Evolutionary conservation across 2,113 vertebrate genomes (phyloP).

Genomic region (Callospermophilus lateralis): DNA sequence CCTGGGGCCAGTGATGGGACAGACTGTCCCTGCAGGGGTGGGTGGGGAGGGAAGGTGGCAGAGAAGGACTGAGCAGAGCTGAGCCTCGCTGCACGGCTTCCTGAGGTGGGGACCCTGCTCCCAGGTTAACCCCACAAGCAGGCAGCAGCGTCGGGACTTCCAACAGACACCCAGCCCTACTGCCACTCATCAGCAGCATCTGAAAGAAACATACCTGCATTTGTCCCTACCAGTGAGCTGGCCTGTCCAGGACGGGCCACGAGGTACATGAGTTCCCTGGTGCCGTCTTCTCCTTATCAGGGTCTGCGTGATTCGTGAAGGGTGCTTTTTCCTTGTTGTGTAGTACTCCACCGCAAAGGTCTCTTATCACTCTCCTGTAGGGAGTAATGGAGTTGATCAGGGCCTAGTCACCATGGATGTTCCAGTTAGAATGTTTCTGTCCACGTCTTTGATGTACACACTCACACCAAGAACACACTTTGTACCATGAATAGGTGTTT

Average conservation of each 20-base stretch:
- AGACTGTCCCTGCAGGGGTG: not conserved
- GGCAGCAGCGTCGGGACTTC: not conserved
- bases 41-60: not conserved
- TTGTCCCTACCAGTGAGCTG: fast-evolving
- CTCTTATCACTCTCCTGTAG: fast-evolving
- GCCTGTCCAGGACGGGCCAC: fast-evolving
- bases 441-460: fast-evolving
- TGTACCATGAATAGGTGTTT: fast-evolving
- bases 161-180: too few species aligned
- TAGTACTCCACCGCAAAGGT: fast-evolving
- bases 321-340: not conserved
- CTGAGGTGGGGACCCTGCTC: not conserved
- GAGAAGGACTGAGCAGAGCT: too few species aligned
- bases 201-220: not conserved
- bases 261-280: fast-evolving
- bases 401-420: fast-evolving
- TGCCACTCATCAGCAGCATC: not conserved
- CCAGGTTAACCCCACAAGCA: not conserved
- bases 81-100: fast-evolving
- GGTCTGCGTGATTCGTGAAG: too few species aligned
- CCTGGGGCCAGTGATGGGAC: fast-evolving
- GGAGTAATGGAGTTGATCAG: fast-evolving
- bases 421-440: fast-evolving
- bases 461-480: fast-evolving
- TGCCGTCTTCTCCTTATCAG: not conserved